Evolutionary conservation across 2,888 invertebrate genomes (phyloP).

Genomic region (Eupeodes luniger): DNA sequence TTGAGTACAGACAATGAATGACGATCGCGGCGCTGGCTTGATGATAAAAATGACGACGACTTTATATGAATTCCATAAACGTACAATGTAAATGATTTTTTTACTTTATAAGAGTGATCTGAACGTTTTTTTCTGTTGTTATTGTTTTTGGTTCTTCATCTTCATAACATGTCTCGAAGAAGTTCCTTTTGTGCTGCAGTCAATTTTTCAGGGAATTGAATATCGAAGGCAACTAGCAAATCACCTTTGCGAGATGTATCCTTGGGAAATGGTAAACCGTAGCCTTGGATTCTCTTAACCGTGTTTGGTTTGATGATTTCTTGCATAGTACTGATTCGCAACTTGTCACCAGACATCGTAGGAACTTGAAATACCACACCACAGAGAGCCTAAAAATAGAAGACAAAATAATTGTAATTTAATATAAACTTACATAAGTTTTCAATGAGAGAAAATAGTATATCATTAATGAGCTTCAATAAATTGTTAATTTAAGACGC

Average conservation of each 20-base stretch:
- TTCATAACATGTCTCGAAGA: slow-evolving; percentile 93
- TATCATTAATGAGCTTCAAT: too few species aligned
- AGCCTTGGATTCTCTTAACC: slow-evolving; percentile 94
- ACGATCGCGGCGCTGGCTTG: neutral
- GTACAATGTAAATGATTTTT: slow-evolving; percentile 26
- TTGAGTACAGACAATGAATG: slow-evolving; percentile 53
- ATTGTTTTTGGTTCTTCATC: slow-evolving; percentile 54
- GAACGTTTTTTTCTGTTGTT: neutral
- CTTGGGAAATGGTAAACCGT: slow-evolving; percentile 97
- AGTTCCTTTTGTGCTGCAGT: slow-evolving; percentile 94
- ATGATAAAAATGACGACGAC: slow-evolving; percentile 21
- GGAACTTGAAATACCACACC: slow-evolving; percentile 96
- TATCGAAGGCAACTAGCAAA: slow-evolving; percentile 96
- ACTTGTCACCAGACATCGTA: slow-evolving; percentile 93
- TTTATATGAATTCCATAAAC: slow-evolving; percentile 29
- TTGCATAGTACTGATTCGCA: slow-evolving; percentile 92
- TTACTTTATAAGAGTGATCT: slow-evolving; percentile 31
- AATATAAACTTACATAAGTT: too few species aligned
- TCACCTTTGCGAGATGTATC: slow-evolving; percentile 96
- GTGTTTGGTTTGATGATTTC: slow-evolving; percentile 96
- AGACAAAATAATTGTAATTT: neutral
- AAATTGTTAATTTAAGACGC: too few species aligned
- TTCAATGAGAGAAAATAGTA: too few species aligned
- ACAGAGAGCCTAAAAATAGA: slow-evolving; percentile 92
- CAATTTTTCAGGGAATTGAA: slow-evolving; percentile 95